Conservation (phyloP, 2,113 vertebrate species). For the Urocolius indicus region DNA sequence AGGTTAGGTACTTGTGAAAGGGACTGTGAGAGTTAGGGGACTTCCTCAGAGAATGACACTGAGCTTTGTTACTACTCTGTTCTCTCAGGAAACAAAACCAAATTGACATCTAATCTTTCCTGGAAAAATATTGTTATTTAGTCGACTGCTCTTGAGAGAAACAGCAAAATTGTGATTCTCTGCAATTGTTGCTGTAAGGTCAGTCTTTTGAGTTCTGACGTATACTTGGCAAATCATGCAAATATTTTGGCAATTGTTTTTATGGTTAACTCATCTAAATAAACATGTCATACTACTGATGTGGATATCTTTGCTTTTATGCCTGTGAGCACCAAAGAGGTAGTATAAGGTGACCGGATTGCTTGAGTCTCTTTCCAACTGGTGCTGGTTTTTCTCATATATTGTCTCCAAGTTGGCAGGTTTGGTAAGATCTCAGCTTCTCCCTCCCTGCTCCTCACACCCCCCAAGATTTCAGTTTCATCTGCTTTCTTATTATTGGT, state of each 20-base stretch:
- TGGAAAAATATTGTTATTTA: not conserved
- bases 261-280: slow-evolving; percentile 53
- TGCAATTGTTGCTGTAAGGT: not conserved
- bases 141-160: slow-evolving; percentile 6
- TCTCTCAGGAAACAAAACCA: slow-evolving; percentile 12
- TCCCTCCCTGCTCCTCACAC: too few species aligned
- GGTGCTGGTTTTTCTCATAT: slow-evolving; percentile 13
- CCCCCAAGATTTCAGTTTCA: not conserved
- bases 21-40: not conserved
- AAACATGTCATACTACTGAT: slow-evolving; percentile 47
- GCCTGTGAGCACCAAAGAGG: not conserved
- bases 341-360: not conserved
- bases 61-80: not conserved
- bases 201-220: slow-evolving; percentile 33
- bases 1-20: not conserved
- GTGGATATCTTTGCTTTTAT: not conserved
- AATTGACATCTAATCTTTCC: slow-evolving; percentile 6
- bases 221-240: slow-evolving; percentile 22
- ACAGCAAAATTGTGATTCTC: not conserved
- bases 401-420: not conserved
- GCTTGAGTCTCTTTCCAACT: not conserved
- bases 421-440: not conserved
- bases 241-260: slow-evolving; percentile 48
- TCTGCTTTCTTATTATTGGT: not conserved
- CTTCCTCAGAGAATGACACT: not conserved